A percentile compares a stretch with the other conserved stretches of the same genome.
Conservation (phyloP, 2,888 invertebrate species). For the Drosophila birchii region DNA sequence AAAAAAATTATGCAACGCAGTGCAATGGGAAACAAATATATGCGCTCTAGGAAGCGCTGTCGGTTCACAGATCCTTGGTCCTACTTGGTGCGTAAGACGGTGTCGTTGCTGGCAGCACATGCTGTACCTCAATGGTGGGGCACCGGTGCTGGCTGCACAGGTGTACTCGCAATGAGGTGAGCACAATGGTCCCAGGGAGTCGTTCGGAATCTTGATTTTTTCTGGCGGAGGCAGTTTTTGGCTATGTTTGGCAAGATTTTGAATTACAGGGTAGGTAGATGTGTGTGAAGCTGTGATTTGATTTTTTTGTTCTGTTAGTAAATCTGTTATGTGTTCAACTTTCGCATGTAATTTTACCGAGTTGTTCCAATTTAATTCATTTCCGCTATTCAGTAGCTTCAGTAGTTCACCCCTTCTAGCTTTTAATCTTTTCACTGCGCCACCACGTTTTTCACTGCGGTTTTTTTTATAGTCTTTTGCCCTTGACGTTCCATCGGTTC, state of each 20-base stretch:
- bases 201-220: not conserved
- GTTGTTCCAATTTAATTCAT: no score
- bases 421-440: no score
- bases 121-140: not conserved
- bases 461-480: not conserved
- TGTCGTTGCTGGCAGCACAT: not conserved
- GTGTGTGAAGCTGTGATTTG: not conserved
- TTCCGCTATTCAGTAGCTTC: no score
- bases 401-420: no score
- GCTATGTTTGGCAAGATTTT: not conserved
- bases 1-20: no score
- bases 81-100: not conserved
- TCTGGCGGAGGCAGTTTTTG: not conserved
- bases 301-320: not conserved
- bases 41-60: no score
- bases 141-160: no score
- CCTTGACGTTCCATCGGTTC: not conserved
- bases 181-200: conserved; percentile 3
- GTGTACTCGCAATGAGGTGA: conserved; percentile 7
- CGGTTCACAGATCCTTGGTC: no score
- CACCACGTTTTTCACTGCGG: not conserved
- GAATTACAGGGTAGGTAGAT: no score
- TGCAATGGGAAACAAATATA: no score
- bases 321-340: no score
- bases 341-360: no score